Evolutionary conservation across 2,113 vertebrate species (phyloP).

Genomic region (Oreochromis niloticus): DNA sequence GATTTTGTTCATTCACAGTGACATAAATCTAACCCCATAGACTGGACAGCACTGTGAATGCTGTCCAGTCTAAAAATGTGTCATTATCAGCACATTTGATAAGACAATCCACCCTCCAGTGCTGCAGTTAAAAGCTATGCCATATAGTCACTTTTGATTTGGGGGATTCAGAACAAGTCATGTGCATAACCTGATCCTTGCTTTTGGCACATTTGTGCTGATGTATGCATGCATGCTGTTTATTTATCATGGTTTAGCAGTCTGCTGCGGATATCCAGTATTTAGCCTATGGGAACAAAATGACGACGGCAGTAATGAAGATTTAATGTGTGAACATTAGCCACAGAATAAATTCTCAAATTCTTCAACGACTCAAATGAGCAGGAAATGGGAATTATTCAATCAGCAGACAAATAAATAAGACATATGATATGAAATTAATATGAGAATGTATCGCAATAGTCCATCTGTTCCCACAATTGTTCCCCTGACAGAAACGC

Average conservation of each 20-base stretch:
- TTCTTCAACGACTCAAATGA: not conserved
- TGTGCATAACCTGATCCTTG: not conserved
- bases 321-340: not conserved
- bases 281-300: not conserved
- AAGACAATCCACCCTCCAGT: not conserved
- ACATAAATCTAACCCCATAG: not conserved
- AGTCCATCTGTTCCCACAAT: constrained; percentile 49
- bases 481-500: constrained; percentile 36
- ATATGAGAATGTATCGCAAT: constrained; percentile 31
- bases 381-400: not conserved
- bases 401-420: constrained; percentile 29
- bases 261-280: not conserved
- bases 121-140: not conserved
- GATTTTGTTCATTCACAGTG: not conserved
- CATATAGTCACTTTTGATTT: not conserved
- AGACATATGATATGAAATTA: constrained; percentile 47
- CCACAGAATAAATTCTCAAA: not conserved
- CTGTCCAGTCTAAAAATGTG: not conserved
- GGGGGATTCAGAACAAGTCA: not conserved
- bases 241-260: not conserved
- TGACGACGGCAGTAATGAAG: not conserved
- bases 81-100: not conserved
- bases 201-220: not conserved
- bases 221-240: not conserved
- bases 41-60: not conserved